phyloP scores from a whole-genome alignment of 2,888 invertebrate genomes.

The Synanthedon formicaeformis region DNA sequence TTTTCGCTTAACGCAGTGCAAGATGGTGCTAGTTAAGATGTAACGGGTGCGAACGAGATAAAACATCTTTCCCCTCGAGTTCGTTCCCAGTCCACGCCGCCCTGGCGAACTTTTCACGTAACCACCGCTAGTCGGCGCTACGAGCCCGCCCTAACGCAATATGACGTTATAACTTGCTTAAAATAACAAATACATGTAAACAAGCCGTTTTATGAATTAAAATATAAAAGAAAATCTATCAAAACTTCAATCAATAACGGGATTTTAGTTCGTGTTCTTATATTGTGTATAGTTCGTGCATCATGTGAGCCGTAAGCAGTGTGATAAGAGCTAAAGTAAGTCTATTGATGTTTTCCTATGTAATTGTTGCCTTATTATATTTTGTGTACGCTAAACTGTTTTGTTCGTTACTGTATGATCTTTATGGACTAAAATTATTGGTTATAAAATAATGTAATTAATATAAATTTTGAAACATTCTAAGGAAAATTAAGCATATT shows the following conservation, averaged over 20 bases:
- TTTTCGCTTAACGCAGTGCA: conserved; percentile 53
- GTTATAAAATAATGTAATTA: no score
- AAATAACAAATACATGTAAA: conserved; percentile 48
- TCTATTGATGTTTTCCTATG: neutral
- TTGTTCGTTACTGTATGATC: no score
- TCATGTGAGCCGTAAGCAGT: conserved; percentile 7
- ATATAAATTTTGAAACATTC: no score
- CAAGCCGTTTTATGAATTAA: conserved; percentile 46
- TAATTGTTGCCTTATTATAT: neutral
- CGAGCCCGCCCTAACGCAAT: conserved; percentile 56
- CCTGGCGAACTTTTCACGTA: conserved; percentile 34
- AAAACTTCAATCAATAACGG: conserved; percentile 19
- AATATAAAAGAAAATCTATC: conserved; percentile 13
- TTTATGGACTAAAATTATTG: no score
- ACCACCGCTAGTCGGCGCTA: conserved; percentile 62
- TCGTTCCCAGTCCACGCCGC: conserved; percentile 20
- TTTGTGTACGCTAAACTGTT: no score
- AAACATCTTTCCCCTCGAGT: conserved; percentile 2
- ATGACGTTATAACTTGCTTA: conserved; percentile 43
- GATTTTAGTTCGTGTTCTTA: conserved; percentile 8
- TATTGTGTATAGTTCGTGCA: no score
- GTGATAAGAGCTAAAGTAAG: conserved; percentile 10
- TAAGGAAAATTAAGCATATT: no score
- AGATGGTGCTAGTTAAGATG: conserved; percentile 36
- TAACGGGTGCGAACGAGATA: conserved; percentile 46